Evolutionary conservation across 2,888 invertebrate genomes (phyloP), one percentile per base, ranked within the genome.

Genomic region (Empis livida): DNA sequence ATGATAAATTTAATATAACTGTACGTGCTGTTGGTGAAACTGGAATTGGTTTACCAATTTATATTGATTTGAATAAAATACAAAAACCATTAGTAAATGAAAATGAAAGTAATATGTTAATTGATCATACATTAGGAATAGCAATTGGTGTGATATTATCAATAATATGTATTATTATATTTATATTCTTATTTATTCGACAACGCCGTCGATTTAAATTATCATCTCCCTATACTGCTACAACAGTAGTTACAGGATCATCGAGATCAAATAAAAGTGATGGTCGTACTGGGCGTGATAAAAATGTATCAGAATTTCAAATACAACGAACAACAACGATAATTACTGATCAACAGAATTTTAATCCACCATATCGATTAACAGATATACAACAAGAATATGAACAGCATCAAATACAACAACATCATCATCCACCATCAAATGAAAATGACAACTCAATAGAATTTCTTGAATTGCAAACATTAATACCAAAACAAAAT

Each of bases 401-500:
- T 27, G 23, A 27, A 4, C 20, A 20, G 5, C 20, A 20, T 20
- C 37, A 42, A 17, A 30, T 35, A 43, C 44, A 43, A 45, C 27
- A 46, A 31, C 13, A 35, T 31, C 43, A 42, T 17, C 41, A 45
- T 43, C 43, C n/a, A 8, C 23, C 8, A 8, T 2, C 8, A 27
- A 27, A 27, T 9, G 23, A 27, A 44, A 51, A 49, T 13, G 50
- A 52, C 15, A 51, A 49, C 30, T 13, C 35, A 35, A 35, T 13
- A 59, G 61, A 70, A 45, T 62, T 63, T 27, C 67, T 68, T 48
- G 69, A 70, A 57, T 68, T 70, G 67, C 69, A 69, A 55, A 70
- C 67, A 2, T 55, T 70, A 8, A 69, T 70, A 49, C 66, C 67
- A 3, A 61, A 61, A 39, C 45, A 47, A 31, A 30, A 27, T 16